phyloP scores from a whole-genome alignment of 2,888 invertebrate species.

The Phengaris alcon region DNA sequence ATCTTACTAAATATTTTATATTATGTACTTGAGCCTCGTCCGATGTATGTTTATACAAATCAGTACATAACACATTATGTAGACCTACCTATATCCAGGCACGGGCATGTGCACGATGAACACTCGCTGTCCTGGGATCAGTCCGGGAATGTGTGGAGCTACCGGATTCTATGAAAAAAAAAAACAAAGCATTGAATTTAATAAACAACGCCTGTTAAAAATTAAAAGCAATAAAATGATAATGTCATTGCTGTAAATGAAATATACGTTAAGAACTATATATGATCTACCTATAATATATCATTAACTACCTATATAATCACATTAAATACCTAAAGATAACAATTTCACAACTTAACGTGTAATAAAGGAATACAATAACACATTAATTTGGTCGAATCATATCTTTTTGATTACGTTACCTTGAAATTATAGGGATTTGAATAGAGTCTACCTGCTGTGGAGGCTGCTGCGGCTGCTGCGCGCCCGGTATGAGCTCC shows the following conservation, averaged over 20 bases:
- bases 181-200: conserved; percentile 12
- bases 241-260: background rate
- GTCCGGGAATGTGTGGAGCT: conserved; percentile 61
- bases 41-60: background rate
- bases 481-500: conserved; percentile 67
- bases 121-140: conserved; percentile 75
- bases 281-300: too few species aligned
- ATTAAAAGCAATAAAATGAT: background rate
- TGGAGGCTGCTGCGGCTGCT: conserved; percentile 66
- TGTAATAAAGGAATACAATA: too few species aligned
- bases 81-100: conserved; percentile 61
- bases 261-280: too few species aligned
- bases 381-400: too few species aligned
- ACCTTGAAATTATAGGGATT: too few species aligned
- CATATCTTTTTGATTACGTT: too few species aligned
- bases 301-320: too few species aligned
- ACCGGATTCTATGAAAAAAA: conserved; percentile 51
- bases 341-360: too few species aligned
- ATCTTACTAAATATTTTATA: too few species aligned
- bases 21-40: background rate
- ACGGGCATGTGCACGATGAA: conserved; percentile 80
- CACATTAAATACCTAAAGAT: too few species aligned
- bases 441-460: conserved; percentile 54
- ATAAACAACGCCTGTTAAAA: background rate
- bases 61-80: background rate